Percentiles rank a stretch among this genome's conserved stretches.
These are phyloP conservation scores for Psilanteris sp. DNA, from an alignment of 1,140 invertebrate genomes.

Conservation along the genomic window DNA sequence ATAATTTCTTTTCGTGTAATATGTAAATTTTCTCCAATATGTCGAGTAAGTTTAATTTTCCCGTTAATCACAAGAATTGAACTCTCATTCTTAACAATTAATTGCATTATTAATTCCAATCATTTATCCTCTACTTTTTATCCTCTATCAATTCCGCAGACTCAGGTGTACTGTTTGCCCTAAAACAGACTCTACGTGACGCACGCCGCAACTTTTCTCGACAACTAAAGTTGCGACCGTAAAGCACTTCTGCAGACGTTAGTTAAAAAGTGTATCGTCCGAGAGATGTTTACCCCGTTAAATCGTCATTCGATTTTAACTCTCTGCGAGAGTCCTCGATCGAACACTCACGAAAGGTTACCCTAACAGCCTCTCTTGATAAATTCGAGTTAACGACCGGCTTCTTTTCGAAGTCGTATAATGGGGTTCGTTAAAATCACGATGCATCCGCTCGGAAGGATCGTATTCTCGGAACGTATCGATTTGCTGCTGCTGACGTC, in stretches of 20 bases:
- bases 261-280: slow-evolving; percentile 4
- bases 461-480: slow-evolving; percentile 35
- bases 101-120: no score
- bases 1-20: no score
- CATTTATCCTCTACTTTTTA: no score
- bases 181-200: no score
- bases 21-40: no score
- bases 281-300: slow-evolving; percentile 10
- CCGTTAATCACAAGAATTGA: no score
- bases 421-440: slow-evolving; percentile 49
- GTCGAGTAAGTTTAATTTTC: no score
- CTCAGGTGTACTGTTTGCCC: no score
- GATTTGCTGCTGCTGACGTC: slow-evolving; percentile 16
- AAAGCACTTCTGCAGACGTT: slow-evolving; percentile 15
- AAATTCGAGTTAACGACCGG: slow-evolving; percentile 41
- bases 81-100: no score
- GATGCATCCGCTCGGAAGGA: slow-evolving; percentile 22
- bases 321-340: slow-evolving; percentile 2
- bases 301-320: slow-evolving; percentile 22
- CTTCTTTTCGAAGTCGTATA: slow-evolving; percentile 25
- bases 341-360: slow-evolving; percentile 25
- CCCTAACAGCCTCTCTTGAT: slow-evolving; percentile 13
- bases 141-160: no score
- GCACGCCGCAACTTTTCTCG: no score
- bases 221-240: no score